Conservation (phyloP, 2,888 invertebrate genomes). For the Theretra japonica region DNA sequence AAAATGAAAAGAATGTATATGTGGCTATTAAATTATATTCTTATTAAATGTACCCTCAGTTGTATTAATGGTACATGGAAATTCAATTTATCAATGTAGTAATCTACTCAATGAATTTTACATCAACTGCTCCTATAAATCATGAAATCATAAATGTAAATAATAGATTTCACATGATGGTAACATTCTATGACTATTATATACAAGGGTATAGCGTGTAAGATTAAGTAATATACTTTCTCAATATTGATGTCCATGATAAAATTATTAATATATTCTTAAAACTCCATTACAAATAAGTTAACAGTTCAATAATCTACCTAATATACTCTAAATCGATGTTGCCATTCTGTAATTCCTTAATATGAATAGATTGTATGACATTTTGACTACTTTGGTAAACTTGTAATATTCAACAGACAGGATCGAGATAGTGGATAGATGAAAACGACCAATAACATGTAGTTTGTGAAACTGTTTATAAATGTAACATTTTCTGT, state of each 20-base stretch:
- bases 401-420: not conserved
- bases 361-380: not conserved
- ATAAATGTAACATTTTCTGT: constrained; percentile 9
- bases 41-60: not conserved
- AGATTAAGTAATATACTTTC: constrained; percentile 2
- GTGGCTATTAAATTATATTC: constrained; percentile 7
- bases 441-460: constrained; percentile 30
- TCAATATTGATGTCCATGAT: constrained; percentile 16
- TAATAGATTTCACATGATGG: not conserved
- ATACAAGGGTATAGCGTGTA: constrained; percentile 15
- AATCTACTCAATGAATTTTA: constrained; percentile 14
- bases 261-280: constrained; percentile 3
- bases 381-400: constrained; percentile 3
- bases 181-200: constrained; percentile 18
- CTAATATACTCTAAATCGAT: constrained; percentile 2
- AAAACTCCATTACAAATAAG: not conserved
- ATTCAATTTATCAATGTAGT: constrained; percentile 1
- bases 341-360: constrained; percentile 11
- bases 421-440: constrained; percentile 11
- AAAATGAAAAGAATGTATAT: not conserved
- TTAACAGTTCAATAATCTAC: constrained; percentile 11
- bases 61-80: not conserved
- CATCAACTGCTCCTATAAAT: not conserved
- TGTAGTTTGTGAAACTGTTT: constrained; percentile 25
- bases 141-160: constrained; percentile 16